Base-by-base conservation (phyloP, 2,888 invertebrate genomes). In the Pseudolycoriella hygida region DNA sequence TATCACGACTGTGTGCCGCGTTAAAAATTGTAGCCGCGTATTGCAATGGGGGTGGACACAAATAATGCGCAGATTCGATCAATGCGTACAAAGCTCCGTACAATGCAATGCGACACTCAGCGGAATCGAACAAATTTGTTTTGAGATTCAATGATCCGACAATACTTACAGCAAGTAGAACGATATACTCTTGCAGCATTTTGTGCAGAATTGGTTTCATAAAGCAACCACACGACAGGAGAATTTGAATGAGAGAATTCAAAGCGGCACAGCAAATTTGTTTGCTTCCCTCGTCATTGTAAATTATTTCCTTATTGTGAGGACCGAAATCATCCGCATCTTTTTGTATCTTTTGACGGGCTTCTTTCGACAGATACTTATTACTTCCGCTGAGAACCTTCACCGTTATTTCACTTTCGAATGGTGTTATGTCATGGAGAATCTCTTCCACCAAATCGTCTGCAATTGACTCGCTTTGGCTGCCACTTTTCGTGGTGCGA, bases 351-450 rank as follows among this genome's bases (percentile, higher is more conserved):
- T 56, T 54, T 12, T 56, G 54, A 12, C 57, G 52, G 3, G 58
- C 57, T 48, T 58, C 60, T 45, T 60, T 60, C 1, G 59, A 57
- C 53, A 60, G 54, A 44, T 58, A 54, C 39, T 58, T 60, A n/a
- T 53, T 54, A 3, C 55, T 50, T 12, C 58, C 59, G 14, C 53
- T 53, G 10, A 55, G 48, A 42, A 58, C 57, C 53, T 56, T 18
- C 17, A 51, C 32, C 3, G 54, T 55, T 14, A 57, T 52, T 42
- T 55, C 56, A 45, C 46, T 52, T 45, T 57, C 53, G 40, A 50
- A 53, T 4, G 58, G 58, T 4, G 51, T 52, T 6, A 56, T 51
- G 42, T 59, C 59, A 39, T 46, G 44, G 1, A 54, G n/a, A 3
- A 58, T 56, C 43, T 56, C 49, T 40, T 54, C 47, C 11, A 56